phyloP scores from a whole-genome alignment of 2,888 invertebrate species.

The Nowickia ferox region DNA sequence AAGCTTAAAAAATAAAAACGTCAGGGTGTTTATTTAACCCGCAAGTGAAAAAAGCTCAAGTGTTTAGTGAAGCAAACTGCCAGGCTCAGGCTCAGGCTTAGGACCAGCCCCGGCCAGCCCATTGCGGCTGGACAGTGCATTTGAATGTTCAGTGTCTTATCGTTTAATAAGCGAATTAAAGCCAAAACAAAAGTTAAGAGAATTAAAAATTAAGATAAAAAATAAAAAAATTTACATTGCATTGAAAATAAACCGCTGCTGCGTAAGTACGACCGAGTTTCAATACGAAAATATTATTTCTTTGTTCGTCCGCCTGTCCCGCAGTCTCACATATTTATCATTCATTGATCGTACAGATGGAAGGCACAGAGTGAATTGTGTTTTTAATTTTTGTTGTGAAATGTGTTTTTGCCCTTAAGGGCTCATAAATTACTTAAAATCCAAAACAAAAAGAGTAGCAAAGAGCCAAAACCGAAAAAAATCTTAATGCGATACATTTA shows the following conservation, averaged over 20 bases:
- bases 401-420: conserved; percentile 63
- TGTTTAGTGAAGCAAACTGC: conserved; percentile 41
- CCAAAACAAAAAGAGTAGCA: conserved; percentile 54
- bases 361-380: conserved; percentile 47
- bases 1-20: background rate
- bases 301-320: conserved; percentile 3
- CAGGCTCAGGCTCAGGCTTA: conserved; percentile 15
- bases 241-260: conserved; percentile 46
- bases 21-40: conserved; percentile 15
- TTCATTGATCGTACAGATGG: background rate
- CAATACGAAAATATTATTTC: conserved; percentile 21
- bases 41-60: conserved; percentile 47
- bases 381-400: conserved; percentile 59
- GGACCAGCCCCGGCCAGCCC: conserved; percentile 26
- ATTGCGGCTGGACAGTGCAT: background rate
- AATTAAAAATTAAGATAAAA: conserved; percentile 70
- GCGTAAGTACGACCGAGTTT: conserved; percentile 29
- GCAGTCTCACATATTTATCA: conserved; percentile 26
- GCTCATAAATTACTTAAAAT: conserved; percentile 70
- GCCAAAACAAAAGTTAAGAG: conserved; percentile 69
- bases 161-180: conserved; percentile 70
- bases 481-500: conserved; percentile 69
- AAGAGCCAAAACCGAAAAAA: conserved; percentile 64
- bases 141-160: conserved; percentile 61
- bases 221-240: conserved; percentile 49